Conservation (phyloP, 2,888 invertebrate genomes). For the Sarcophaga carnaria region DNA sequence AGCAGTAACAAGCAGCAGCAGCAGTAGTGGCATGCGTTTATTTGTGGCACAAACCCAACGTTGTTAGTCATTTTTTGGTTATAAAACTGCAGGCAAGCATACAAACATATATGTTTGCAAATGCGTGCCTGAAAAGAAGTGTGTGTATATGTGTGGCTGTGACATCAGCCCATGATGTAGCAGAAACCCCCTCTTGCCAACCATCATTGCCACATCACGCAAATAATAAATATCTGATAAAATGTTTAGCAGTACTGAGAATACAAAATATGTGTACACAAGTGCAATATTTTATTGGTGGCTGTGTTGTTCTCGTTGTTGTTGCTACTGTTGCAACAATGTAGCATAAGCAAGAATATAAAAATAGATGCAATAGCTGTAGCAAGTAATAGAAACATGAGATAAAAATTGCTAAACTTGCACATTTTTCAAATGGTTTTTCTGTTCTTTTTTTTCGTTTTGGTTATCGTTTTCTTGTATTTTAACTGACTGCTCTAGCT, state of each 20-base stretch:
- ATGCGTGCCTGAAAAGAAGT: background rate
- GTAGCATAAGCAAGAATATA: background rate
- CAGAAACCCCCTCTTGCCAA: background rate
- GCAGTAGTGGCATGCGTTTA: constrained; percentile 1
- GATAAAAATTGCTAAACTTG: constrained; percentile 59
- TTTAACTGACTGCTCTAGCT: background rate
- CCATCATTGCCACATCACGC: background rate
- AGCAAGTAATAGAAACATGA: constrained; percentile 16
- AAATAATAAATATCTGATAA: constrained; percentile 33
- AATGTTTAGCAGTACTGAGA: constrained; percentile 24
- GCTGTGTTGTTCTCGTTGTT: background rate
- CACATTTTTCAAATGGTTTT: constrained; percentile 52
- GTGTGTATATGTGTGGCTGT: background rate
- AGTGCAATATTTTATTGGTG: constrained; percentile 24
- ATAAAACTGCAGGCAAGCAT: constrained; percentile 39
- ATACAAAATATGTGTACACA: constrained; percentile 12
- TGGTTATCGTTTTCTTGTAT: background rate
- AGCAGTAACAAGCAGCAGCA: background rate
- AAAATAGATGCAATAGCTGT: constrained; percentile 30
- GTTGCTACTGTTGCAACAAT: constrained; percentile 13
- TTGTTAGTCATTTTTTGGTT: constrained; percentile 43
- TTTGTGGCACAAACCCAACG: background rate
- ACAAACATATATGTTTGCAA: background rate
- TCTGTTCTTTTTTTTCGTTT: constrained; percentile 40
- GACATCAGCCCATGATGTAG: constrained; percentile 12